Conservation (phyloP, 1,140 invertebrate species). For the Drosophila tristis region DNA sequence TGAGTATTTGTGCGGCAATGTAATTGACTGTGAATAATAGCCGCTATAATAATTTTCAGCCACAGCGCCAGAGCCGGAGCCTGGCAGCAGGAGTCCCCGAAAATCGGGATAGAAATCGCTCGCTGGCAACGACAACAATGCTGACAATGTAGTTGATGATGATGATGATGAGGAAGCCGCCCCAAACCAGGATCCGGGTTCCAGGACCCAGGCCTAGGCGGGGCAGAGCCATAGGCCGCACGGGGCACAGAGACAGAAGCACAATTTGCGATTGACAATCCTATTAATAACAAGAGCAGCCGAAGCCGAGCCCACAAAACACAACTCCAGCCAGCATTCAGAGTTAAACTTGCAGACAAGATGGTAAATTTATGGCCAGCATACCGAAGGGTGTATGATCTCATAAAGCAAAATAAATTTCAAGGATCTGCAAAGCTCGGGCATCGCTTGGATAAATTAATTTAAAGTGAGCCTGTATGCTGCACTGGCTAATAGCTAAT, state of each 20-base stretch:
- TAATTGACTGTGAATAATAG: conserved; percentile 83
- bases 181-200: too few relatives aligned
- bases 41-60: conserved; percentile 83
- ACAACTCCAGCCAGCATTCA: conserved; percentile 30
- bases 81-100: conserved; percentile 37
- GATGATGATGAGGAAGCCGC: conserved; percentile 45
- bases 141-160: conserved; percentile 71
- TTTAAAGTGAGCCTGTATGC: not conserved
- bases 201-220: too few relatives aligned
- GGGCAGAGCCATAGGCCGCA: not conserved
- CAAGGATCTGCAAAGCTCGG: not conserved
- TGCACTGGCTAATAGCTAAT: too few relatives aligned
- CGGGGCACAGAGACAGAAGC: conserved; percentile 44
- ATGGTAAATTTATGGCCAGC: conserved; percentile 21
- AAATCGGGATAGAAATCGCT: conserved; percentile 30
- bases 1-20: conserved; percentile 66
- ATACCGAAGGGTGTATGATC: conserved; percentile 48
- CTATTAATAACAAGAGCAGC: conserved; percentile 75
- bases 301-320: conserved; percentile 14
- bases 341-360: conserved; percentile 51
- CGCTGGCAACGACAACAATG: conserved; percentile 40
- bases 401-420: conserved; percentile 13
- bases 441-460: conserved; percentile 13
- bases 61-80: conserved; percentile 54
- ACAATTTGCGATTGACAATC: conserved; percentile 82